phyloP scores from a whole-genome alignment of 2,797 vertebrate species.

The Cheirogaleus major region DNA sequence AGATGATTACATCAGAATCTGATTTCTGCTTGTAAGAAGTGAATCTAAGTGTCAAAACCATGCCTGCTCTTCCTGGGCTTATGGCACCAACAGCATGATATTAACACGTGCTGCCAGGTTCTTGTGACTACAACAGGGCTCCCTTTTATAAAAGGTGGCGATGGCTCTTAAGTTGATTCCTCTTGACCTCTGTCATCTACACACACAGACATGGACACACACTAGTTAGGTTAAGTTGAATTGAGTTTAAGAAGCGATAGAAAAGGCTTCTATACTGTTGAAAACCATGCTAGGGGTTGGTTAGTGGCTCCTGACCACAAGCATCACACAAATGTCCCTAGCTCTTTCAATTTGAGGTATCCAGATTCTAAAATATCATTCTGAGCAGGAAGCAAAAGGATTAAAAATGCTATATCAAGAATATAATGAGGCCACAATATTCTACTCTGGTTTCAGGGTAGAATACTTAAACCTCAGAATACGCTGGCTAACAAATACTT shows the following conservation, averaged over 20 bases:
- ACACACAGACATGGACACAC: not conserved
- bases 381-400: not conserved
- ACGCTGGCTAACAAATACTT: not conserved
- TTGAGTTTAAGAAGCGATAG: not conserved
- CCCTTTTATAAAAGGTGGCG: not conserved
- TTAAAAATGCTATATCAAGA: not conserved
- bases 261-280: not conserved
- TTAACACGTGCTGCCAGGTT: not conserved
- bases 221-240: not conserved
- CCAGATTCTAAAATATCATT: not conserved
- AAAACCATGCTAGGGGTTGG: not conserved
- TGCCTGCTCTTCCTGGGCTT: not conserved
- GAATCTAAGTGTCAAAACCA: not conserved
- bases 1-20: not conserved
- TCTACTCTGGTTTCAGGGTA: not conserved
- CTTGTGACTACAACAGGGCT: accelerated
- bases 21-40: not conserved
- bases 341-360: not conserved
- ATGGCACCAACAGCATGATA: not conserved
- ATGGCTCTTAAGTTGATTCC: not conserved
- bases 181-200: not conserved
- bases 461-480: not conserved
- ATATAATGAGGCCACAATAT: not conserved
- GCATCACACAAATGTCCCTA: not conserved
- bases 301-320: not conserved